A percentile compares a stretch with the other conserved stretches of the same genome.
Conservation (phyloP, 1,140 invertebrate genomes). For the Parasteatoda tepidariorum region DNA sequence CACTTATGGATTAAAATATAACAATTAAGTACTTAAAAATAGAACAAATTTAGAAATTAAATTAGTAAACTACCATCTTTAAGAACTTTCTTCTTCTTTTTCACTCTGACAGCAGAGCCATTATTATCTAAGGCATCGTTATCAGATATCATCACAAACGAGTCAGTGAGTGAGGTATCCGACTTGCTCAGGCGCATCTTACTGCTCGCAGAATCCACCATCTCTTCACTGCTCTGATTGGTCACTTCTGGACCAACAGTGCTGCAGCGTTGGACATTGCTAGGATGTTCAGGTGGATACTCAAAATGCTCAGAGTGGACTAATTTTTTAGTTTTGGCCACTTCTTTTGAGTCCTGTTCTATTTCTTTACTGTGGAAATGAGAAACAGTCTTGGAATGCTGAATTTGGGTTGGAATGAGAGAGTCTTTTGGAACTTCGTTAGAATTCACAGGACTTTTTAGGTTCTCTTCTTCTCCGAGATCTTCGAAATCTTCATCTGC, state of each 20-base stretch:
- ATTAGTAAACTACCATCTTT: conserved; percentile 44
- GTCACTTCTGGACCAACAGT: conserved; percentile 42
- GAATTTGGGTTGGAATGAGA: conserved; percentile 53
- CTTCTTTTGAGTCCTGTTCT: not conserved
- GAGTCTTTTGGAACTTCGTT: conserved; percentile 30
- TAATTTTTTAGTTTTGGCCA: conserved; percentile 21
- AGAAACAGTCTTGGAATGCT: conserved; percentile 58
- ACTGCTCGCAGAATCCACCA: not conserved
- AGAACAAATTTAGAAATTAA: too few species aligned
- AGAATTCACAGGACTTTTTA: not conserved
- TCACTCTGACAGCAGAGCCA: not conserved
- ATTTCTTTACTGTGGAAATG: conserved; percentile 27
- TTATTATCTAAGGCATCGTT: conserved; percentile 68
- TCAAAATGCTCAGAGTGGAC: conserved; percentile 53
- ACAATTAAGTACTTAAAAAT: too few species aligned
- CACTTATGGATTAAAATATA: too few species aligned
- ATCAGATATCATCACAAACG: conserved; percentile 85
- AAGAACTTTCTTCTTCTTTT: conserved; percentile 61
- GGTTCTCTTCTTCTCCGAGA: conserved; percentile 25
- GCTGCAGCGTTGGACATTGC: conserved; percentile 39
- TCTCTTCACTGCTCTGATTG: not conserved
- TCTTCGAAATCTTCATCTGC: conserved; percentile 41
- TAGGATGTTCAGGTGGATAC: not conserved
- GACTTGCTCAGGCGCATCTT: conserved; percentile 78
- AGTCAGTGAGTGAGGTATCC: conserved; percentile 89